Conservation (phyloP, 2,888 invertebrate species). For the Parnassius smintheus region DNA sequence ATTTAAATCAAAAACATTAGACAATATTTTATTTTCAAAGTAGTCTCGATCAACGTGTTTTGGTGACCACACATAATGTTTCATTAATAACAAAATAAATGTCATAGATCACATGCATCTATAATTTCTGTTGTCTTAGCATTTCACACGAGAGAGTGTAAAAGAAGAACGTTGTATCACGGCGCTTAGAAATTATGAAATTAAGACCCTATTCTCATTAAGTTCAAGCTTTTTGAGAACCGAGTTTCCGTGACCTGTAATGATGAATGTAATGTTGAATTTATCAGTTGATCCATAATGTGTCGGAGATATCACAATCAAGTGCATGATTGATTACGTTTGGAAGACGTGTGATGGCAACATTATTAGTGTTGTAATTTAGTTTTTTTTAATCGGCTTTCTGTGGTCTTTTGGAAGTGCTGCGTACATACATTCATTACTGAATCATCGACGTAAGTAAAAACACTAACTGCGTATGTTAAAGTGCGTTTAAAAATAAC, state of each 20-base stretch:
- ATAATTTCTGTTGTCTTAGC: conserved; percentile 25
- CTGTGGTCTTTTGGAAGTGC: conserved; percentile 22
- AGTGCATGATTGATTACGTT: conserved; percentile 38
- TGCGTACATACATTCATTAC: not conserved
- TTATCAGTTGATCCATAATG: conserved; percentile 33
- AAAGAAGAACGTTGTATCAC: not conserved
- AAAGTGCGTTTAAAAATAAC: not conserved
- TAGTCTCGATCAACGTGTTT: not conserved
- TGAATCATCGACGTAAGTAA: not conserved
- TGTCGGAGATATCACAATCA: conserved; percentile 39
- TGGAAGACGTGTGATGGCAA: conserved; percentile 23
- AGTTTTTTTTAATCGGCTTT: conserved; percentile 13
- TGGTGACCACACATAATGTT: conserved; percentile 21
- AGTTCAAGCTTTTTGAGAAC: not conserved
- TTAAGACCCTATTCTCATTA: conserved; percentile 9
- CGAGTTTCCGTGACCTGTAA: not conserved
- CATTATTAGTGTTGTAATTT: conserved; percentile 27
- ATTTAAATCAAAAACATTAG: conserved; percentile 18
- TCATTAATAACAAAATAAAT: conserved; percentile 13
- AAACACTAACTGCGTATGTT: not conserved
- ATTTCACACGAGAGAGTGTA: conserved; percentile 13
- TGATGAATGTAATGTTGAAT: conserved; percentile 12
- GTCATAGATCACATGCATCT: conserved; percentile 22
- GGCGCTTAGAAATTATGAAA: conserved; percentile 2
- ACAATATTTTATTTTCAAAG: conserved; percentile 9